Evolutionary conservation across 2,797 vertebrate species (phyloP), one percentile per base, ranked within the genome.

Genomic region (Xyrichtys novacula): DNA sequence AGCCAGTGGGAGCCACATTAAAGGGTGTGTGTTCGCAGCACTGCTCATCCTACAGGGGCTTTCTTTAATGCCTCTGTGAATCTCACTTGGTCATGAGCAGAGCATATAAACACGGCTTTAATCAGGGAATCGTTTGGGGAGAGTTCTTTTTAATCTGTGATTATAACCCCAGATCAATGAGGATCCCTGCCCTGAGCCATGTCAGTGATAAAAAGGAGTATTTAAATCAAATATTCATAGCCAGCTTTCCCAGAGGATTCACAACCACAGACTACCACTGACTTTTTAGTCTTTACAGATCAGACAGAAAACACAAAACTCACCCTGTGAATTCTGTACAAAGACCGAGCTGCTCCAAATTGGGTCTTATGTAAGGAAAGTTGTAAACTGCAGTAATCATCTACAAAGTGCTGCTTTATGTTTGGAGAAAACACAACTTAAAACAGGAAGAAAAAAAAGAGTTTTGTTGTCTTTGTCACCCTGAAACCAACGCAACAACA

Each of bases 181-280:
- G 68, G 85, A 89, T 84, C 85, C 85, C 74, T 65, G 83, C 89
- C 92, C 81, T 80, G 85, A 91, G 88, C 87, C 69, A 65, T 85
- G 88, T 87, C 85, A 71, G 73, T 78, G 89, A 90, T 90, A 89
- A 91, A 90, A 93, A 84, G 76, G 74, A 85, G 89, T 84, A 89
- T 92, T 92, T 91, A 81, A 87, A 94, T 94, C 80, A 94, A 92
- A 93, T 90, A 94, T 93, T 93, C 87, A 93, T 89, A 78, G 83
- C 76, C 78, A 65, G 63, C 43, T 40, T 74, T 81, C 86, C 85
- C 70, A 78, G 64, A 76, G 84, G 81, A 88, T 78, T 83, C 74
- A 56, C 74, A 65, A 78, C 76, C 84, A 78, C 78, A 92, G 80
- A 85, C 85, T 81, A 83, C 75, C 77, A 76, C 81, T 67, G 85